These are phyloP conservation scores for Nycteola revayana DNA, from an alignment of 2,888 invertebrate genomes.

Conservation along the genomic window DNA sequence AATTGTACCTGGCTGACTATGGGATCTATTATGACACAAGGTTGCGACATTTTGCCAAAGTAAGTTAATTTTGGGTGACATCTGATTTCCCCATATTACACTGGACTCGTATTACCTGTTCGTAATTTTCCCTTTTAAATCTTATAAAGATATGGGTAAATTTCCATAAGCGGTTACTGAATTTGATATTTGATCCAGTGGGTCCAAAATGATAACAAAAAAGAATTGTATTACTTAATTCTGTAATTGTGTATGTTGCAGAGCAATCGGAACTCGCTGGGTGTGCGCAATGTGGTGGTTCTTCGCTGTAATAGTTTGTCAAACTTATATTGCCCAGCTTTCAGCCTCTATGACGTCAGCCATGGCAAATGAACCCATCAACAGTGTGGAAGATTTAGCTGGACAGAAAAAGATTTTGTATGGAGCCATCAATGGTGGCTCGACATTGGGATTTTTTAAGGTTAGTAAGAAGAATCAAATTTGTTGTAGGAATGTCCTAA, in stretches of 20 bases:
- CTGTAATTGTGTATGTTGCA: slow-evolving; percentile 55
- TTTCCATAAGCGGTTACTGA: too few species aligned
- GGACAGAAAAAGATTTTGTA: slow-evolving; percentile 96
- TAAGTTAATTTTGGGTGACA: too few species aligned
- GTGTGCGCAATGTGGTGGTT: slow-evolving; percentile 97
- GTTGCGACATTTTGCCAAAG: slow-evolving; percentile 96
- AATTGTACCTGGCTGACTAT: slow-evolving; percentile 97
- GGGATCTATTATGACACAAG: slow-evolving; percentile 96
- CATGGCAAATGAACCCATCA: slow-evolving; percentile 91
- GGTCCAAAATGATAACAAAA: too few species aligned
- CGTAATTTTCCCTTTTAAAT: too few species aligned
- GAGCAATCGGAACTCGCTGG: slow-evolving; percentile 94
- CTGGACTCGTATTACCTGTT: too few species aligned
- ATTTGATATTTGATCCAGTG: too few species aligned
- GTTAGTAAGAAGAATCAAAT: too few species aligned
- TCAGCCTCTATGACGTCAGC: slow-evolving; percentile 96
- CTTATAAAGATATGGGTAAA: too few species aligned
- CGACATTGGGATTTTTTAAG: slow-evolving; percentile 93
- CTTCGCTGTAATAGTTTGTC: slow-evolving; percentile 94
- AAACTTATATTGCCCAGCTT: slow-evolving; percentile 96
- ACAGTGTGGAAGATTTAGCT: slow-evolving; percentile 94
- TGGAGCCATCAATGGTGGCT: slow-evolving; percentile 91
- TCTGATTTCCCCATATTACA: too few species aligned
- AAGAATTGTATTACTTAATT: too few species aligned
- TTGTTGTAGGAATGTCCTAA: too few species aligned